phyloP scores from a whole-genome alignment of 1,140 invertebrate species.

The Pseudobourletiella spinata region DNA sequence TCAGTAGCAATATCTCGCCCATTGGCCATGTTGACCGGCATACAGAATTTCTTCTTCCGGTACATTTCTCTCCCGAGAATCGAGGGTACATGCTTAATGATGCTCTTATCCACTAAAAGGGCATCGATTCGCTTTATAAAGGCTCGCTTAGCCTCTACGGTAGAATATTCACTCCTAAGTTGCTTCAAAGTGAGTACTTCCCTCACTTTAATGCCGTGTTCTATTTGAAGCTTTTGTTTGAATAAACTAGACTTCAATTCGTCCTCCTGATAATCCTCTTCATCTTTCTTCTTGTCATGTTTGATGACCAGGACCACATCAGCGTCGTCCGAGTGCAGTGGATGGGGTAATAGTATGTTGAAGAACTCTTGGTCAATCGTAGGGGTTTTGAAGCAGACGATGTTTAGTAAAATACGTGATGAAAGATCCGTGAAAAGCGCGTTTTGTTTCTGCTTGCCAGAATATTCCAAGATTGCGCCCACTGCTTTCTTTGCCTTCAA shows the following conservation, averaged over 20 bases:
- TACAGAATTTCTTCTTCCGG: slow-evolving; percentile 27
- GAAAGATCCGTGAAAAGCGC: slow-evolving; percentile 22
- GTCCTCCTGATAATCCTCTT: slow-evolving; percentile 21
- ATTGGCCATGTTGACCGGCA: slow-evolving; percentile 15
- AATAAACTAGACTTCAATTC: slow-evolving; percentile 21
- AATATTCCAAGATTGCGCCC: no score
- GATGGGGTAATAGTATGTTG: slow-evolving; percentile 25
- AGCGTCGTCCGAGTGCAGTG: slow-evolving; percentile 5
- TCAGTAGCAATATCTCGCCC: slow-evolving; percentile 1
- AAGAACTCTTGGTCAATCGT: slow-evolving; percentile 16
- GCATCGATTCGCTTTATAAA: slow-evolving; percentile 27
- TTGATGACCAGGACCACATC: slow-evolving; percentile 24
- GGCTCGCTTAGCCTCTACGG: slow-evolving; percentile 30
- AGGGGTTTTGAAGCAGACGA: slow-evolving; percentile 27
- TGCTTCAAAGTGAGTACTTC: slow-evolving; percentile 33
- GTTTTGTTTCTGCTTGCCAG: slow-evolving; percentile 16
- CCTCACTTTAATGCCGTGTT: slow-evolving; percentile 14
- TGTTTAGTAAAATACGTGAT: slow-evolving; percentile 16
- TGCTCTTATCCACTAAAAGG: slow-evolving; percentile 13
- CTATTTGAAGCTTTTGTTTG: slow-evolving; percentile 6
- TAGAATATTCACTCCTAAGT: slow-evolving; percentile 26
- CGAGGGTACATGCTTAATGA: slow-evolving; percentile 20
- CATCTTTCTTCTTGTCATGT: slow-evolving; percentile 17
- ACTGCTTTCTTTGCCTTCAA: no score
- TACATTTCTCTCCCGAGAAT: slow-evolving; percentile 31